A percentile compares a stretch with the other conserved stretches of the same genome.
These are phyloP conservation scores for Ia io DNA, from an alignment of 2,113 vertebrate genomes.

Conservation along the genomic window DNA sequence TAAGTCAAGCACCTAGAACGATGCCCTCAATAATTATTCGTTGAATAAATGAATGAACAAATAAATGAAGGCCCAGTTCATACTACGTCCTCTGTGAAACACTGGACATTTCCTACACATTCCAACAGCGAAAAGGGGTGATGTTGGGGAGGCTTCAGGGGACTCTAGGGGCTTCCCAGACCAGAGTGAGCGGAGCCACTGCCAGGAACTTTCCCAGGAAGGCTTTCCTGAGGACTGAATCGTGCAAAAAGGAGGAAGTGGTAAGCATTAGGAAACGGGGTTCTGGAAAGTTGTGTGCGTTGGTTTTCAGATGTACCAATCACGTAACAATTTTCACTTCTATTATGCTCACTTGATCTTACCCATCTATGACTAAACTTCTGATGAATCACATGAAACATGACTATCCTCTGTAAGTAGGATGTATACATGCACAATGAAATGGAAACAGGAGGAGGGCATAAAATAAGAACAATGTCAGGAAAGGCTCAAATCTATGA, in stretches of 20 bases:
- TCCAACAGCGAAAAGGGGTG: neutral
- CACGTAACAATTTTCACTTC: neutral
- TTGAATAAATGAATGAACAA: neutral
- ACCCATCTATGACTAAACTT: neutral
- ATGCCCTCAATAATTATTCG: neutral
- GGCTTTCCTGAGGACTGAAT: neutral
- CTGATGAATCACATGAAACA: neutral
- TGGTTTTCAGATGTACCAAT: neutral
- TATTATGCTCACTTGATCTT: neutral
- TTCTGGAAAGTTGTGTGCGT: neutral
- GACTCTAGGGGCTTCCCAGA: neutral
- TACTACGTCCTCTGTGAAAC: neutral
- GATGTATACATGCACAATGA: neutral
- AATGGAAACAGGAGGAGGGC: neutral
- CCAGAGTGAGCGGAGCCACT: neutral
- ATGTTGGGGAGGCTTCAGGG: neutral
- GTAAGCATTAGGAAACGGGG: neutral
- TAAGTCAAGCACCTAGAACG: neutral
- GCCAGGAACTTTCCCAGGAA: neutral
- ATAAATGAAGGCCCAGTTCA: neutral
- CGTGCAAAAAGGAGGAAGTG: neutral
- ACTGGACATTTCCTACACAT: neutral
- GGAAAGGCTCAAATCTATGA: neutral
- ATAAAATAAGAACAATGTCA: neutral
- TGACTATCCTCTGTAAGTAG: neutral